Percentiles rank a stretch among this genome's conserved stretches.
phyloP scores from a whole-genome alignment of 2,113 vertebrate genomes.

The Sceloporus tristichus region DNA sequence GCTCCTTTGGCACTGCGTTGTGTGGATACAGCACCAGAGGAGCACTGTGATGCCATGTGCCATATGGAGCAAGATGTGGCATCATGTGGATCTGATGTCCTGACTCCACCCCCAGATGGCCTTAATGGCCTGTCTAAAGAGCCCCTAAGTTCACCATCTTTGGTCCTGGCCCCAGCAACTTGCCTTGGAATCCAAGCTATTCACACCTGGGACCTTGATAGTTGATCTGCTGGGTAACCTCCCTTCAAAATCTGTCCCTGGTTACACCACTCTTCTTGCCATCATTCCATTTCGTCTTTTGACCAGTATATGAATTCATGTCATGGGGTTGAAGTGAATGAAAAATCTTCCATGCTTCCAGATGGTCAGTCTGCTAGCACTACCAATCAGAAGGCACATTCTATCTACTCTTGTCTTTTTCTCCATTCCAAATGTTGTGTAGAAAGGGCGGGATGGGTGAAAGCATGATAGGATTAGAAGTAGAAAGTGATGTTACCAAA shows the following conservation, averaged over 20 bases:
- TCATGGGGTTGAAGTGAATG: not conserved
- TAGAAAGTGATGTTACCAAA: not conserved
- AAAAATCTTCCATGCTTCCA: not conserved
- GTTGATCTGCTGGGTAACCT: not conserved
- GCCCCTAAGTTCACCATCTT: too few species aligned
- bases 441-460: not conserved
- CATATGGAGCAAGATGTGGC: too few species aligned
- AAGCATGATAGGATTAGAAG: not conserved
- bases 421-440: not conserved
- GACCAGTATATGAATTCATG: not conserved
- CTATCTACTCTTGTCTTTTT: not conserved
- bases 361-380: not conserved
- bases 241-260: not conserved
- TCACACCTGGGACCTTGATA: too few species aligned
- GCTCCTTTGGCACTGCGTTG: too few species aligned
- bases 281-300: not conserved
- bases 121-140: too few species aligned
- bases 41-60: too few species aligned
- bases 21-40: too few species aligned
- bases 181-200: too few species aligned
- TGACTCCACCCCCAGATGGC: too few species aligned
- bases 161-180: too few species aligned
- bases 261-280: not conserved
- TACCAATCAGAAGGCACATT: not conserved
- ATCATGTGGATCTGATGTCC: too few species aligned